Conservation (phyloP, 2,888 invertebrate species). For the Rhagium mordax region DNA sequence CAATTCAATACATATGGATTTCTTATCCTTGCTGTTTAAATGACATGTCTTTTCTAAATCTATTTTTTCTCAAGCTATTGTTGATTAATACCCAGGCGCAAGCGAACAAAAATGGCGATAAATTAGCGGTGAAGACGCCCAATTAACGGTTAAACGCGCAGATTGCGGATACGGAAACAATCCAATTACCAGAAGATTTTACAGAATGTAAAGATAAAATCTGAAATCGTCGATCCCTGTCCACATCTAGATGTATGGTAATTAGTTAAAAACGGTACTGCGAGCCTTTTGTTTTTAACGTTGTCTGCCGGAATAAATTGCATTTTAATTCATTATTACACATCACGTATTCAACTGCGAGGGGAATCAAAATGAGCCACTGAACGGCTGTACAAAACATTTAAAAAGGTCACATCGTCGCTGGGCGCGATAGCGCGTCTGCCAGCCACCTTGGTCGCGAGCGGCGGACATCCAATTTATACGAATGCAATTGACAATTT, state of each 20-base stretch:
- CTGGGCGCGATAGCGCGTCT: background rate
- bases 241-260: conserved; percentile 19
- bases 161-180: background rate
- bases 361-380: conserved; percentile 3
- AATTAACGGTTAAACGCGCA: background rate
- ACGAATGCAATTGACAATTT: background rate
- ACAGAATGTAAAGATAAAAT: conserved; percentile 11
- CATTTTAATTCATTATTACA: conserved; percentile 22
- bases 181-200: conserved; percentile 1
- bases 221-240: background rate
- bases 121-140: background rate
- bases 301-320: conserved; percentile 16
- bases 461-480: background rate
- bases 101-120: background rate
- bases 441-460: background rate
- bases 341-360: conserved; percentile 18
- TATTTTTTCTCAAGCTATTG: too few relatives aligned
- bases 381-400: background rate
- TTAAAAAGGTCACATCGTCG: conserved; percentile 7
- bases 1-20: too few relatives aligned
- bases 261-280: conserved; percentile 24
- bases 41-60: too few relatives aligned
- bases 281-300: conserved; percentile 20
- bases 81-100: background rate
- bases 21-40: too few relatives aligned